Percentiles rank a stretch among this genome's conserved stretches.
Evolutionary conservation across 1,140 invertebrate species (phyloP).

Genomic region (Brachionus sp.): DNA sequence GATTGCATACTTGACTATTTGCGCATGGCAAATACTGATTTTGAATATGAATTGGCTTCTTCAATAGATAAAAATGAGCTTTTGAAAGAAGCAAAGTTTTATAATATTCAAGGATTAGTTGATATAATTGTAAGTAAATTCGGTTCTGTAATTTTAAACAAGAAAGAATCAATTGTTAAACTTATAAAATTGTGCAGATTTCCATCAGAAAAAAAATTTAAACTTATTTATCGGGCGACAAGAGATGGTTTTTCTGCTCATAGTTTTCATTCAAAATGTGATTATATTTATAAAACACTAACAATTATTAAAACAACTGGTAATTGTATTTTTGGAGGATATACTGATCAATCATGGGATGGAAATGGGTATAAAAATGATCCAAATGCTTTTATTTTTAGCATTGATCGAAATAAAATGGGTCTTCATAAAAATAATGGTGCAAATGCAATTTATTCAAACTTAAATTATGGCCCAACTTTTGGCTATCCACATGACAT

Average conservation of each 20-base stretch:
- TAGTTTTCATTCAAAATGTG: slow-evolving; percentile 47
- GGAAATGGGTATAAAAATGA: slow-evolving; percentile 15
- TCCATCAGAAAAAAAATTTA: not conserved
- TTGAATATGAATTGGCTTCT: not conserved
- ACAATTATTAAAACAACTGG: slow-evolving; percentile 47
- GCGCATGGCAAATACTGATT: not conserved
- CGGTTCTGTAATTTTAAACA: not conserved
- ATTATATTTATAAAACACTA: slow-evolving; percentile 47
- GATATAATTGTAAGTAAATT: not conserved
- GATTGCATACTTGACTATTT: slow-evolving; percentile 19
- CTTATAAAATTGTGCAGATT: not conserved
- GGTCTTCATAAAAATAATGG: not conserved
- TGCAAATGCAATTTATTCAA: not conserved
- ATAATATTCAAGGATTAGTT: slow-evolving; percentile 19
- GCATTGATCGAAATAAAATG: not conserved
- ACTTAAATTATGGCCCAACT: not conserved
- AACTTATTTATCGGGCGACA: slow-evolving; percentile 46
- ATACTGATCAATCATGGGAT: slow-evolving; percentile 45
- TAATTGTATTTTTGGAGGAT: slow-evolving; percentile 48
- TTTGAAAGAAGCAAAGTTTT: slow-evolving; percentile 20
- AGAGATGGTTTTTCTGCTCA: slow-evolving; percentile 46
- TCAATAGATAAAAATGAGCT: not conserved
- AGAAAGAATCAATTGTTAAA: not conserved
- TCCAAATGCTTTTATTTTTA: slow-evolving; percentile 48
- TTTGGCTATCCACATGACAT: not conserved